Evolutionary conservation across 2,797 vertebrate species (phyloP).

Genomic region (Petrocephalus sullivani): DNA sequence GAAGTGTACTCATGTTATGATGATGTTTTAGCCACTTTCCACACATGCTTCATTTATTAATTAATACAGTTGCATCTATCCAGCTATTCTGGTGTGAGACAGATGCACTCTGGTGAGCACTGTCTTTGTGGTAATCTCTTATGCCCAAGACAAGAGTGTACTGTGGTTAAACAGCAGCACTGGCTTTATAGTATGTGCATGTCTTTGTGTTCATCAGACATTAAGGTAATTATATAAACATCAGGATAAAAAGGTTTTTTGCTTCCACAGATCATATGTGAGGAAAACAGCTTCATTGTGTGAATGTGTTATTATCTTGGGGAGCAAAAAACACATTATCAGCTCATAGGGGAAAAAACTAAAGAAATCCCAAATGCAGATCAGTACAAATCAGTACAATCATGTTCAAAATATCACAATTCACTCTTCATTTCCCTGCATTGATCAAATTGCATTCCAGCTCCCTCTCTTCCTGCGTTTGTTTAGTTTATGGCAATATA

Average conservation of each 20-base stretch:
- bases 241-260: not conserved
- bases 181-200: not conserved
- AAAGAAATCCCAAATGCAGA: not conserved
- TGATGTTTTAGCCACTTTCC: not conserved
- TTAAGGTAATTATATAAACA: not conserved
- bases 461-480: not conserved
- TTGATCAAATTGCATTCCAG: not conserved
- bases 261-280: not conserved
- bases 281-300: not conserved
- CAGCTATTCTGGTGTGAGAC: not conserved
- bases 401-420: not conserved
- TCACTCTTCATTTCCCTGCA: not conserved
- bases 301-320: not conserved
- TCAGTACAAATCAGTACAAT: not conserved
- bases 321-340: not conserved
- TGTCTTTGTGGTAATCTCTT: not conserved
- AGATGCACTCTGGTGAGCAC: not conserved
- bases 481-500: not conserved
- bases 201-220: not conserved
- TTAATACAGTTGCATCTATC: not conserved
- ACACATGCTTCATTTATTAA: not conserved
- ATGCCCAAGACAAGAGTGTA: not conserved
- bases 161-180: not conserved
- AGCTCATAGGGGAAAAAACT: not conserved
- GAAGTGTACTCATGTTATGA: not conserved